Base-by-base conservation (phyloP, 1,140 invertebrate genomes). In the Hypothenemus hampei region DNA sequence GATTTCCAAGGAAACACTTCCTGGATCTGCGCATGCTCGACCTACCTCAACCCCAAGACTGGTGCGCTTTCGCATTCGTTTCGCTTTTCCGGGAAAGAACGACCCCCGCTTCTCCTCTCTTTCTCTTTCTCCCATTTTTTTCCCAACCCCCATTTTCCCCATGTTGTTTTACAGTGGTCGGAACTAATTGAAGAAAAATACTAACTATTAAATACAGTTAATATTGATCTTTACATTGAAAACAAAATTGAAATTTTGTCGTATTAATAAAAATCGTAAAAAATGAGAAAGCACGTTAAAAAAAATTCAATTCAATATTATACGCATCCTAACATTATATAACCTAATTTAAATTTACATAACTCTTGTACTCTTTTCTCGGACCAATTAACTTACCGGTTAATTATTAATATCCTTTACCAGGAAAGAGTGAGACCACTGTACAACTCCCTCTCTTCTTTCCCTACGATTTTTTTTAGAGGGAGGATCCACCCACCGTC, bases 41-140 rank as follows among this genome's bases (percentile, higher is more conserved):
- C 61, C 61, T 63, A 63, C 61, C 61, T 63, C 61, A 63, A 63
- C 59, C 39, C 59, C 52, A 47, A 61, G 61, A 63, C 61, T 59
- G 58, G 60, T 63, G 59, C 56, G 60, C 57, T 56, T 45, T 40
- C 45, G 40, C 41, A 33, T 16, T 49, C 11, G 24, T 46, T 57
- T 46, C 39, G 21, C 15, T 57, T 52, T 58, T 48, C 41, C 55
- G 55, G 47, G 55, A 48, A 36, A 26, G 21, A n/a, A n/a, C n/a
- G n/a, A n/a, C n/a, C n/a, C n/a, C n/a, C n/a, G n/a, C n/a, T n/a
- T n/a, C n/a, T n/a, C n/a, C n/a, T n/a, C n/a, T n/a, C 29, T 45
- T 15, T 18, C 23, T 11, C 19, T 36, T 18, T 7, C 37, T 20
- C 35, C 35, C 35, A 29, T n/a, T n/a, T 10, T 26, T 7, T 10